Evolutionary conservation across 2,113 vertebrate genomes (phyloP), one percentile per base, ranked within the genome.

Genomic region (Proterorhinus semilunaris): DNA sequence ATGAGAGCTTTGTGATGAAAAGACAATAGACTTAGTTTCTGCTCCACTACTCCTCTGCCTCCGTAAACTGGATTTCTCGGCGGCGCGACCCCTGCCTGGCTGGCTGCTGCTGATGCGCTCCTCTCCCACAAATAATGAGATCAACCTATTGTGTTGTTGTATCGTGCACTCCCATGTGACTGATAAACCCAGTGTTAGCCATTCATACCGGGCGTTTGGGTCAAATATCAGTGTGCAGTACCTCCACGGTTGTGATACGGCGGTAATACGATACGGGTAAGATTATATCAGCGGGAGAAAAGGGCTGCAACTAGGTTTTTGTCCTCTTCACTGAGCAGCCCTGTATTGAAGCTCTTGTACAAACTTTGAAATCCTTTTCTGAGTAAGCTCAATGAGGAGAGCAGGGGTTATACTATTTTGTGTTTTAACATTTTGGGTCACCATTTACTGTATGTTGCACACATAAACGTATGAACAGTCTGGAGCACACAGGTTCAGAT

Each of bases 1-100:
- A 86, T 81, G 69, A 83, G 72, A 45, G 42, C 75, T 68, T 65
- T 83, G 76, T 79, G 70, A 84, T 88, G 64, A 81, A 72, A 83
- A 83, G 64, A 82, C 84, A 86, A 82, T 69, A 82, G 69, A 72
- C 67, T 68, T 68, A 47, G 75, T 69, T 69, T 79, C 62, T 36
- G 68, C 46, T 65, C 27, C 58, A 59, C 61, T 74, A 10, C 66
- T 58, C 72, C n/a, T 15, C 64, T 54, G 63, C 11, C 13, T 59
- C 68, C 62, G 21, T 71, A 51, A 57, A 54, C 7, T 17, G 10
- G 36, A 69, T 10, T 69, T 7, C 27, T 43, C 10, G 5, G 15
- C 50, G 13, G 52, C 0, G 11, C 13, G 21, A 13, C 10, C 42
- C 55, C 27, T 12, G 17, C 54, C 54, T 21, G 46, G 1, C 46